Conservation (phyloP, 2,113 vertebrate genomes). For the Trogon melanurus region DNA sequence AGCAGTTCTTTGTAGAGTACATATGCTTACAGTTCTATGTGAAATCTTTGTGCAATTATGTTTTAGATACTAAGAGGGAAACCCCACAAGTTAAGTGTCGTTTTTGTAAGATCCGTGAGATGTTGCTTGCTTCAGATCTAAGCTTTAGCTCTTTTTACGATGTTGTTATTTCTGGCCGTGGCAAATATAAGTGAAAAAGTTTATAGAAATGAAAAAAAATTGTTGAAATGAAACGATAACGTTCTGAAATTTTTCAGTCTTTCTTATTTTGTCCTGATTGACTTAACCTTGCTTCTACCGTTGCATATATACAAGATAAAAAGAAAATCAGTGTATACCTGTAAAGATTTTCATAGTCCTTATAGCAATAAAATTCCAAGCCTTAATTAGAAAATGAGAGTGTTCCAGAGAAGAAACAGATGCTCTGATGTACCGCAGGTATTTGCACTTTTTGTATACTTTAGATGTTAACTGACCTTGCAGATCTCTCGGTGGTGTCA, state of each 20-base stretch:
- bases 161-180: background rate
- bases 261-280: background rate
- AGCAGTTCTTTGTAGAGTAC: background rate
- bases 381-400: background rate
- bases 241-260: background rate
- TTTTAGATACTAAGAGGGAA: background rate
- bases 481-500: background rate
- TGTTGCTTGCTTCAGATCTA: background rate
- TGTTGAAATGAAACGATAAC: background rate
- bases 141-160: background rate
- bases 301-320: background rate
- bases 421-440: background rate
- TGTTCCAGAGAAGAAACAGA: background rate
- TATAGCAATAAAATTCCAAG: background rate
- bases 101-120: background rate
- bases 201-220: background rate
- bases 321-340: background rate
- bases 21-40: background rate
- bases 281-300: background rate
- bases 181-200: background rate
- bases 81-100: background rate
- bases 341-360: background rate
- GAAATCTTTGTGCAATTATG: background rate
- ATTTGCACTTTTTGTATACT: background rate
- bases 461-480: background rate